Evolutionary conservation across 1,140 invertebrate species (phyloP).

Genomic region (Eurosta solidaginis): DNA sequence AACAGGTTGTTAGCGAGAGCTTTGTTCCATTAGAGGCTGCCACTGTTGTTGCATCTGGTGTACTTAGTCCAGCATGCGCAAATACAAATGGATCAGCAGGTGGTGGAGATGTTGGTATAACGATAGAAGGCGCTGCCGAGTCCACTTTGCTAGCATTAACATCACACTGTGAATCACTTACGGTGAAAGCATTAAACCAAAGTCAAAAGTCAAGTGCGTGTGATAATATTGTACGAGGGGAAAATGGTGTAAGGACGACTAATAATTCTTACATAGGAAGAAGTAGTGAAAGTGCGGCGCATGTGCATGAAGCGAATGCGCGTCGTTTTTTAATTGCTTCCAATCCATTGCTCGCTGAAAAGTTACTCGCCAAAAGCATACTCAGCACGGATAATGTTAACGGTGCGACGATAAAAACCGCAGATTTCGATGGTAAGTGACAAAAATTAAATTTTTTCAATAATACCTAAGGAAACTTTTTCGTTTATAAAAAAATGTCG

Average conservation of each 20-base stretch:
- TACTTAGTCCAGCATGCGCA: conserved; percentile 2
- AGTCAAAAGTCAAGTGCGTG: background rate
- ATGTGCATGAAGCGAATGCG: conserved; percentile 29
- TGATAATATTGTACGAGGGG: background rate
- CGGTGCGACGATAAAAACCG: background rate
- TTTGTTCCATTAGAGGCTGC: background rate
- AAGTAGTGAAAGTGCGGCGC: conserved; percentile 32
- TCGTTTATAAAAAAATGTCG: too few species aligned
- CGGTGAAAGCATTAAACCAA: background rate
- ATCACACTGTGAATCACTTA: conserved; percentile 6
- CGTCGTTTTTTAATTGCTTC: conserved; percentile 50
- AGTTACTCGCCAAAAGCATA: conserved; percentile 50
- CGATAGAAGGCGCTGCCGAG: conserved; percentile 5
- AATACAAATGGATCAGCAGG: background rate
- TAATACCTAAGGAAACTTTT: too few species aligned
- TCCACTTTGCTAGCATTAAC: background rate
- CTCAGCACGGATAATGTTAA: conserved; percentile 15
- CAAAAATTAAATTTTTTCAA: too few species aligned
- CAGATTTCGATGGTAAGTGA: conserved; percentile 34
- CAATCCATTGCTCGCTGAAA: conserved; percentile 56
- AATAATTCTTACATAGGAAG: background rate
- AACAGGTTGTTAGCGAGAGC: background rate
- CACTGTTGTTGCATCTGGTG: background rate
- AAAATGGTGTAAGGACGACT: background rate
- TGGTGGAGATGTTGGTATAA: conserved; percentile 3